Conservation (phyloP, 1,140 invertebrate species). For the Diorhabda sublineata region DNA sequence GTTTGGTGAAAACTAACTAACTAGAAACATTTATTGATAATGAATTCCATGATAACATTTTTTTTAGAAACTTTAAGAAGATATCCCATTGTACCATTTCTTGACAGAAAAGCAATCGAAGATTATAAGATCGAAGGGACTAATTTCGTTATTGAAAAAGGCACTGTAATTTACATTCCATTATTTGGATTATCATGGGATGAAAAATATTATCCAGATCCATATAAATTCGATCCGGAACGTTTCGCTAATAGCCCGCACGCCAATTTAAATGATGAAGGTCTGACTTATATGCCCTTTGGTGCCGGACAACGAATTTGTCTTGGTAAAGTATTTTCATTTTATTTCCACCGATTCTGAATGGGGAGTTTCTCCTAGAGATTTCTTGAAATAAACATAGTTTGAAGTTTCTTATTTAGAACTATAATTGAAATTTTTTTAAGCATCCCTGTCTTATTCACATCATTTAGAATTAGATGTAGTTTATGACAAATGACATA, state of each 20-base stretch:
- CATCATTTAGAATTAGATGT: too few relatives aligned
- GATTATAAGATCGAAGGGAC: slow-evolving; percentile 40
- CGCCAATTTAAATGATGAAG: slow-evolving; percentile 33
- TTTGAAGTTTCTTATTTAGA: too few relatives aligned
- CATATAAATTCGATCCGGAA: slow-evolving; percentile 58
- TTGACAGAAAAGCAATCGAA: slow-evolving; percentile 42
- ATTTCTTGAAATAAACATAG: too few relatives aligned
- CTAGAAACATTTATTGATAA: too few relatives aligned
- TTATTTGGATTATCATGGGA: slow-evolving; percentile 43
- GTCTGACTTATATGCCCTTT: slow-evolving; percentile 53
- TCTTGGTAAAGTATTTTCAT: slow-evolving; percentile 44
- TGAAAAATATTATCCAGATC: slow-evolving; percentile 53
- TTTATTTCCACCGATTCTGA: too few relatives aligned
- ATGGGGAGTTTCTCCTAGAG: too few relatives aligned
- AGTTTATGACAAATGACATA: too few relatives aligned
- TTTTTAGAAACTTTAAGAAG: slow-evolving; percentile 45
- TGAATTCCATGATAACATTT: not conserved
- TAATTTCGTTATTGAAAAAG: slow-evolving; percentile 33
- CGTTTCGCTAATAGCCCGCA: not conserved
- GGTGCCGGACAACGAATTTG: slow-evolving; percentile 56
- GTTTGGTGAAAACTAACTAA: too few relatives aligned
- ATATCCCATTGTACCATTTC: slow-evolving; percentile 44
- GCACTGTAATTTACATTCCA: slow-evolving; percentile 35
- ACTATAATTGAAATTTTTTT: too few relatives aligned
- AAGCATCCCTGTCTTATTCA: too few relatives aligned